Evolutionary conservation across 2,113 vertebrate genomes (phyloP).

Genomic region (Tachycineta bicolor): DNA sequence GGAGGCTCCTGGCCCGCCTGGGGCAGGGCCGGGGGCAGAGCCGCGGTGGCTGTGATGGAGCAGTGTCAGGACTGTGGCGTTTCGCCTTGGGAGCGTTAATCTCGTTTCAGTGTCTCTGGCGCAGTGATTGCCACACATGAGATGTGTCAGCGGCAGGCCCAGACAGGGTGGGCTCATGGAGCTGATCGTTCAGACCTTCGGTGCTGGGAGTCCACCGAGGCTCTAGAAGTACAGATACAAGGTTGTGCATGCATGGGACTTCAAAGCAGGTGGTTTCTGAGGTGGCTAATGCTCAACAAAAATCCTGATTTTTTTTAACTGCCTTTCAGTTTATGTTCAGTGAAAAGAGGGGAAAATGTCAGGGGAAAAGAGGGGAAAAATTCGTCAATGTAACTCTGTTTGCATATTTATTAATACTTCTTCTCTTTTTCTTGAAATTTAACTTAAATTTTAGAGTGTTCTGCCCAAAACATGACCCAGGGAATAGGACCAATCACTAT

Average conservation of each 20-base stretch:
- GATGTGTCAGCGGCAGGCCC: neutral
- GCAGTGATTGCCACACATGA: rapidly evolving
- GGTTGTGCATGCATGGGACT: neutral
- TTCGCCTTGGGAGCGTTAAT: neutral
- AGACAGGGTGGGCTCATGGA: neutral
- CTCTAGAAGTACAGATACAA: neutral
- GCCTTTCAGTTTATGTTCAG: neutral
- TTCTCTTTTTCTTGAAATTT: slow-evolving; percentile 60
- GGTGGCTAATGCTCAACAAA: neutral
- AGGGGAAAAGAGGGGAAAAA: slow-evolving; percentile 3
- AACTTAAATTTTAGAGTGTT: slow-evolving; percentile 69
- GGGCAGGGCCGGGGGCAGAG: neutral
- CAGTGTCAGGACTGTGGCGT: neutral
- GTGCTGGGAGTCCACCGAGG: neutral
- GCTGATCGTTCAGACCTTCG: neutral
- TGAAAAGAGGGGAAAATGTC: neutral
- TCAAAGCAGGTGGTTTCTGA: neutral
- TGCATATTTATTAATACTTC: slow-evolving; percentile 33
- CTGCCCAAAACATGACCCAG: slow-evolving; percentile 71
- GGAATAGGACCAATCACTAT: slow-evolving; percentile 33
- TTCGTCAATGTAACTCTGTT: neutral
- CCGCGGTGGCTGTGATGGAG: rapidly evolving
- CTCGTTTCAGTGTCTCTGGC: neutral
- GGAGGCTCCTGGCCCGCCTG: neutral
- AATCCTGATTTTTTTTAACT: neutral